Evolutionary conservation across 2,113 vertebrate genomes (phyloP), one percentile per base, ranked within the genome.

Genomic region (Prionailurus viverrinus): DNA sequence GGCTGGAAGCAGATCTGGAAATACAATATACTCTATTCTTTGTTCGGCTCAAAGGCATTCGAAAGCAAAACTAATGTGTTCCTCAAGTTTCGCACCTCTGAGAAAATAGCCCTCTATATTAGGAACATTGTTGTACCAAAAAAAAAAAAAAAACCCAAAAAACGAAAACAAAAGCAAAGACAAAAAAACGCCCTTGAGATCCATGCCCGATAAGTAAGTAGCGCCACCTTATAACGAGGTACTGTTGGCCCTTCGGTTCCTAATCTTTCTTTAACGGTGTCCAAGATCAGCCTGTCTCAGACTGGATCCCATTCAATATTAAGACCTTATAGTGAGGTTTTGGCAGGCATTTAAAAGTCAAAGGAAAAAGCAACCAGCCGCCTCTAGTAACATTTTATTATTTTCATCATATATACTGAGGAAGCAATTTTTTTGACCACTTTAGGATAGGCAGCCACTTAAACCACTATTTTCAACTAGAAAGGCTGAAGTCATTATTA

Each of bases 1-100:
- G n/a, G n/a, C 6, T 5, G 15, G n/a, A 87, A 87, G 33, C 41
- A 76, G 41, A 78, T 31, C 39, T 15, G 7, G 11, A 89, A 83
- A 94, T 61, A 66, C 7, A 68, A 85, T 33, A 81, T 4, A 51
- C 4, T 23, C 29, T 65, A 76, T 81, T 88, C 41, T n/a, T 89
- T 93, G 61, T 71, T 91, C 83, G 85, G 65, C 63, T 69, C 71
- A 63, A 66, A 92, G 58, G 78, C 21, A 48, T 89, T 76, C 66
- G 51, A 86, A 97, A 65, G 68, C 74, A 95, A 94, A 96, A 94
- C 41, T 92, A 39, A 68, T 29, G 53, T 41, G 19, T 27, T 69
- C 76, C 21, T 80, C 27, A 55, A 86, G 33, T 53, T 80, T 83
- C 45, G 88, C 19, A 45, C n/a, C 29, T 76, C 48, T 48, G 65